A percentile compares a stretch with the other conserved stretches of the same genome.
Evolutionary conservation across 2,888 invertebrate genomes (phyloP).

Genomic region (Diarsia mendica): DNA sequence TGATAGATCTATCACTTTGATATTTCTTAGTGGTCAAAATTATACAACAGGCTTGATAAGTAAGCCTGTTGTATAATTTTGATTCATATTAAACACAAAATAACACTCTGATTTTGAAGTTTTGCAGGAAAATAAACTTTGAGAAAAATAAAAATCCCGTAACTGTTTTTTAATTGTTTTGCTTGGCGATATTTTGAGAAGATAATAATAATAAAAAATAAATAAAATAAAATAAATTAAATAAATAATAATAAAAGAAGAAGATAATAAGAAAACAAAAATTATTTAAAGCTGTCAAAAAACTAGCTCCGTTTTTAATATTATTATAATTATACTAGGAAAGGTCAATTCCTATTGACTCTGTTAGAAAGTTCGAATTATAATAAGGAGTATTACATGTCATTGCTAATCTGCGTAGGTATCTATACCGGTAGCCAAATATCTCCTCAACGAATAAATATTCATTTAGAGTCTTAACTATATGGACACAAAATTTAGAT

Average conservation of each 20-base stretch:
- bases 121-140: too few relatives aligned
- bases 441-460: background rate
- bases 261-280: background rate
- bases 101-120: too few relatives aligned
- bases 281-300: background rate
- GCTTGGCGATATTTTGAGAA: background rate
- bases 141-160: too few relatives aligned
- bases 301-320: background rate
- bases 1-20: too few relatives aligned
- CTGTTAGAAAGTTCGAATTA: background rate
- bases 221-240: too few relatives aligned
- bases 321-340: too few relatives aligned
- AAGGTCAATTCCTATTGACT: background rate
- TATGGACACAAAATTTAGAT: background rate
- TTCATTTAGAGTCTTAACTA: too few relatives aligned
- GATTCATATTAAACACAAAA: too few relatives aligned
- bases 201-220: background rate
- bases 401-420: slow-evolving; percentile 3
- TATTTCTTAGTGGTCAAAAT: too few relatives aligned
- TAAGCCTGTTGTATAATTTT: too few relatives aligned
- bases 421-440: background rate
- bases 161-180: background rate
- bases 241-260: too few relatives aligned
- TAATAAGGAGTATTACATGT: background rate
- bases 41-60: too few relatives aligned